These are phyloP conservation scores for Frankliniella intonsa DNA, from an alignment of 2,888 invertebrate genomes.

Conservation along the genomic window DNA sequence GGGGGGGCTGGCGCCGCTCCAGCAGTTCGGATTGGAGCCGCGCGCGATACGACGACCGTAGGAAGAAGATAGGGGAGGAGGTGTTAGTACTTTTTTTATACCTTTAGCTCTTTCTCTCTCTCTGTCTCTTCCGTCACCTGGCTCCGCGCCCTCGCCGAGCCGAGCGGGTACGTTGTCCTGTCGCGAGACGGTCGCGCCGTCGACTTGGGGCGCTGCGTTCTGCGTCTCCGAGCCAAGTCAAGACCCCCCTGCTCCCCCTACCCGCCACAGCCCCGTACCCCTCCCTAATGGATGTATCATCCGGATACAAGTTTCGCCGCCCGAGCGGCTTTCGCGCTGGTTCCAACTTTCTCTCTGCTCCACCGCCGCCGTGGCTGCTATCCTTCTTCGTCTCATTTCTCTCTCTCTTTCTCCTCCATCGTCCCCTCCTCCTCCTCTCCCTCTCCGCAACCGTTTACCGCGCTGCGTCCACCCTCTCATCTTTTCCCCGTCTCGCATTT, in stretches of 20 bases:
- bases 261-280: not conserved
- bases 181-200: not conserved
- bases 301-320: conserved; percentile 1
- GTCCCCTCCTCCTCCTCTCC: too few relatives aligned
- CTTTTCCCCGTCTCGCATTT: not conserved
- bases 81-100: too few relatives aligned
- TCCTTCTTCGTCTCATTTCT: not conserved
- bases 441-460: not conserved
- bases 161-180: not conserved
- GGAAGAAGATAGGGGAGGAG: too few relatives aligned
- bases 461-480: conserved; percentile 1
- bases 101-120: too few relatives aligned
- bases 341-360: not conserved
- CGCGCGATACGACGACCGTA: too few relatives aligned
- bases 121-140: not conserved
- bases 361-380: not conserved
- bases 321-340: not conserved
- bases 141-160: not conserved
- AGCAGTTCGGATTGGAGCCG: too few relatives aligned
- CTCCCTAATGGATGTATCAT: conserved; percentile 10
- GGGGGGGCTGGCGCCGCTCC: too few relatives aligned
- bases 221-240: too few relatives aligned
- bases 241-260: not conserved
- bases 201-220: not conserved
- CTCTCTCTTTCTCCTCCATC: not conserved